phyloP scores from a whole-genome alignment of 2,888 invertebrate genomes.

The Nephrocerus scutellatus region DNA sequence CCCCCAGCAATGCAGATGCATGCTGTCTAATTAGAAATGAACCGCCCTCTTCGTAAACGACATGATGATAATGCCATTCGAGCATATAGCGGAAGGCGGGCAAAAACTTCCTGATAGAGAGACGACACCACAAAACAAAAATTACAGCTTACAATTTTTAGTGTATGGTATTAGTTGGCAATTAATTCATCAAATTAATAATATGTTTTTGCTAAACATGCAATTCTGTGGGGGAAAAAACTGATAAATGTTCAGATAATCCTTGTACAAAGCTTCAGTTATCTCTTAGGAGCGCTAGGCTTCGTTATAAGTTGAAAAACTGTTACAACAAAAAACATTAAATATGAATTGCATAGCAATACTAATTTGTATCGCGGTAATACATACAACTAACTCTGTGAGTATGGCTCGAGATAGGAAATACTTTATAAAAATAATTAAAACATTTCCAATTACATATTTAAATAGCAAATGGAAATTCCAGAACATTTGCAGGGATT shows the following conservation, averaged over 20 bases:
- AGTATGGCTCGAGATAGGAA: too few relatives aligned
- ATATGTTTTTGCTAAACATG: too few relatives aligned
- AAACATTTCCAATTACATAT: too few relatives aligned
- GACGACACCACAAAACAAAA: conserved; percentile 11
- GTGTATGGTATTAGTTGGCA: background rate
- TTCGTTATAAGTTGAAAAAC: too few relatives aligned
- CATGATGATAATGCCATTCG: conserved; percentile 46
- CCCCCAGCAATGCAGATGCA: conserved; percentile 41
- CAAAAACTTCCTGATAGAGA: conserved; percentile 35
- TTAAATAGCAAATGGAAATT: conserved; percentile 29
- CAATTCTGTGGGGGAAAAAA: too few relatives aligned
- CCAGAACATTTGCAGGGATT: conserved; percentile 32
- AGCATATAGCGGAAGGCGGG: conserved; percentile 43
- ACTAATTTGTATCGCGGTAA: too few relatives aligned
- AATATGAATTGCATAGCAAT: background rate
- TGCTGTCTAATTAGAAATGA: conserved; percentile 44
- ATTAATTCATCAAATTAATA: too few relatives aligned
- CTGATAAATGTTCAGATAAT: too few relatives aligned
- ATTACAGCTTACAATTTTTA: conserved; percentile 10
- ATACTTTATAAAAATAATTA: too few relatives aligned
- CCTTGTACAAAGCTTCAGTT: too few relatives aligned
- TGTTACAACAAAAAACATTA: too few relatives aligned
- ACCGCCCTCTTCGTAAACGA: conserved; percentile 40
- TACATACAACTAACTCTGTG: conserved; percentile 23
- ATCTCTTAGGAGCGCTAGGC: too few relatives aligned